phyloP scores from a whole-genome alignment of 2,797 vertebrate species.

The Acanthopagrus latus region DNA sequence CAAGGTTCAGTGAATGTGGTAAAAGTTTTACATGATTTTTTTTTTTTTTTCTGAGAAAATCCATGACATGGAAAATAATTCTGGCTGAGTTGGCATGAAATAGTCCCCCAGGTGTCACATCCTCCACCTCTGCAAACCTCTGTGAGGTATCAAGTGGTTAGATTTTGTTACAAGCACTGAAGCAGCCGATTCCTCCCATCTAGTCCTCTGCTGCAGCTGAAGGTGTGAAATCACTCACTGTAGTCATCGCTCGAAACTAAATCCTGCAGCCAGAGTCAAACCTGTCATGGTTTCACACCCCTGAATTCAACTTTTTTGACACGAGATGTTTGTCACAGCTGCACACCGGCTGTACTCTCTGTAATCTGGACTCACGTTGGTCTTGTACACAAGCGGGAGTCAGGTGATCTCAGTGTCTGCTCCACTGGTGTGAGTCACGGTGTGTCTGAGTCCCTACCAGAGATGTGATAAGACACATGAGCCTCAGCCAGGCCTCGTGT shows the following conservation, averaged over 20 bases:
- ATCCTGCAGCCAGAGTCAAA: slow-evolving; percentile 9
- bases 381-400: background rate
- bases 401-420: slow-evolving; percentile 33
- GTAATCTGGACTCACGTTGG: slow-evolving; percentile 11
- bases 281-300: slow-evolving; percentile 13
- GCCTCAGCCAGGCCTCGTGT: slow-evolving; percentile 35
- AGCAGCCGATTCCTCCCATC: slow-evolving; percentile 11
- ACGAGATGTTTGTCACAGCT: slow-evolving; percentile 10
- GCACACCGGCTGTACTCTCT: background rate
- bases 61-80: no score
- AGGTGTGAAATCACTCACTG: slow-evolving; percentile 42
- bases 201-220: slow-evolving; percentile 14
- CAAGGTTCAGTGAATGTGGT: no score
- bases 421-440: slow-evolving; percentile 37
- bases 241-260: slow-evolving; percentile 24
- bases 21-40: no score
- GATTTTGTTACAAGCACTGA: background rate
- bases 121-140: background rate
- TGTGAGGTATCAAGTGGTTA: slow-evolving; percentile 2
- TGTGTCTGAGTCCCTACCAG: slow-evolving; percentile 12
- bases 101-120: background rate
- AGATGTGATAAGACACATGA: slow-evolving; percentile 40
- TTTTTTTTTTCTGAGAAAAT: no score
- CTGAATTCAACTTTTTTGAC: slow-evolving; percentile 10
- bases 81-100: no score